Evolutionary conservation across 2,113 vertebrate species (phyloP), one percentile per base, ranked within the genome.

Genomic region (Balaenoptera acutorostrata): DNA sequence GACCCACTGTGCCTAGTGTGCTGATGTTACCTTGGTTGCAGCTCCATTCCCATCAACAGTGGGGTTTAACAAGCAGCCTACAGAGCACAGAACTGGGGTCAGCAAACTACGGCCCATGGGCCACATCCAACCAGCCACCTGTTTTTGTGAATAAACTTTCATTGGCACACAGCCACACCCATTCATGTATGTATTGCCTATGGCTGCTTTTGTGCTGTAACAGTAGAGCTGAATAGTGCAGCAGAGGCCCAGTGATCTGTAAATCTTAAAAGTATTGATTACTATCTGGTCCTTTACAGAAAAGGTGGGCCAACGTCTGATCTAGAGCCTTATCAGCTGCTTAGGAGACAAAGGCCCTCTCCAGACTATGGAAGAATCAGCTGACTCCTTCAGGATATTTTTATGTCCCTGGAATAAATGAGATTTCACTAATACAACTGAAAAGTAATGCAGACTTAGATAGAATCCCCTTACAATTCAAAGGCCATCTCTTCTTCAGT

Each of bases 1-100:
- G 49, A 74, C 29, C 86, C 71, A 94, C 57, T 55, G 21, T 41
- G 15, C 75, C n/a, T 46, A 72, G 46, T 95, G 72, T 92, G 46
- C 52, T 85, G 82, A 49, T 68, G 63, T 98, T 94, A 86, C 91
- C 97, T 95, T 97, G 95, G 95, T 95, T 96, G 44, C 88, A 86
- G 18, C 59, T 97, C 25, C n/a, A 49, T 71, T 88, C 63, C 91
- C 41, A 93, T 83, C 88, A 98, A 96, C 91, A 97, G 14, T 75
- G n/a, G 25, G 41, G 15, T 71, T 78, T 75, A 86, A 97, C 15
- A 94, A 86, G 57, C 59, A 75, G 27, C 44, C 64, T 71, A 25
- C 49, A 84, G 46, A 87, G n/a, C 63, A 93, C 8, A 92, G 44
- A 90, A 84, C 39, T 11, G 4, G 29, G 57, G 74, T 72, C 66